These are phyloP conservation scores for Pseudolycoriella hygida DNA, from an alignment of 2,888 invertebrate species.

Conservation along the genomic window DNA sequence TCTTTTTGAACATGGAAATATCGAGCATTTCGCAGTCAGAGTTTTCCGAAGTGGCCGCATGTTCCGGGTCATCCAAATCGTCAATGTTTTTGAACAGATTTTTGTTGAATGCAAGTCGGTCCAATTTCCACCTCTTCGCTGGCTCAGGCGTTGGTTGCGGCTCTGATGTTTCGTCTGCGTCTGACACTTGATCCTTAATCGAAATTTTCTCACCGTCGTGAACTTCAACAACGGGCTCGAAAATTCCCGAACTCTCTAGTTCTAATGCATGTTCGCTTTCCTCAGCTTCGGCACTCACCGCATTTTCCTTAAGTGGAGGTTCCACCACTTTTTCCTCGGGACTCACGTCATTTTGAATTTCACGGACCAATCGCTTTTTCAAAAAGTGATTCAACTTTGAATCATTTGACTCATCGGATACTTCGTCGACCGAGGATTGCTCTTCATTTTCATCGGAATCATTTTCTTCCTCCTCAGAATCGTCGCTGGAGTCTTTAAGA, in stretches of 20 bases:
- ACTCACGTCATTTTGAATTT: background rate
- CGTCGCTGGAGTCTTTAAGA: background rate
- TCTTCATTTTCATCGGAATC: background rate
- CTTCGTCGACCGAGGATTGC: background rate
- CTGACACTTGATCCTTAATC: background rate
- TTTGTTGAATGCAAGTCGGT: background rate
- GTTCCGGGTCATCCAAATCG: background rate
- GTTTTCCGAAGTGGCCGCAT: background rate
- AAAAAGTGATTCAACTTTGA: conserved; percentile 2
- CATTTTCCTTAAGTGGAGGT: background rate
- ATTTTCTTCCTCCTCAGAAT: background rate
- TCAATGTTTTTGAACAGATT: background rate
- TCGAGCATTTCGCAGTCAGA: conserved; percentile 17
- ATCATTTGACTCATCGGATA: background rate
- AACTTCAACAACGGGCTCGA: too few relatives aligned
- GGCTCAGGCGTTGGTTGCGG: background rate
- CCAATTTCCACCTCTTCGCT: background rate
- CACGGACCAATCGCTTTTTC: background rate
- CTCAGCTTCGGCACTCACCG: background rate
- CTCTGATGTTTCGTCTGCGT: background rate
- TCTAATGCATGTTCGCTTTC: background rate
- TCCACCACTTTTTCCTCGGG: background rate
- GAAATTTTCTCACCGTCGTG: too few relatives aligned
- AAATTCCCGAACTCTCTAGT: background rate
- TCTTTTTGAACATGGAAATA: conserved; percentile 12